phyloP scores from a whole-genome alignment of 2,113 vertebrate species.

The Diadophis punctatus region DNA sequence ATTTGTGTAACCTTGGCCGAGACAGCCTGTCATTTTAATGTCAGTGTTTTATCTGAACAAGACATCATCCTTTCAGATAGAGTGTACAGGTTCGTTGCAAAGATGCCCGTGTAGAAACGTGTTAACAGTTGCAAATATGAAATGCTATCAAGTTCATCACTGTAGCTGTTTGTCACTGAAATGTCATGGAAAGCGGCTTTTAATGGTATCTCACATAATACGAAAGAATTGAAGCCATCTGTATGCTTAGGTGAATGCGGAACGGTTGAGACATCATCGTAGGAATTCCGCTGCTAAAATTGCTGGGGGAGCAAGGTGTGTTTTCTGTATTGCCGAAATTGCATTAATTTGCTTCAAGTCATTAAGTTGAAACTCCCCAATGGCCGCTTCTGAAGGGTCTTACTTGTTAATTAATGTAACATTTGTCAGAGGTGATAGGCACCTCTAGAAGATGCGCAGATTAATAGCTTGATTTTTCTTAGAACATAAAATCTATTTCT shows the following conservation, averaged over 20 bases:
- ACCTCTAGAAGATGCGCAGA: slow-evolving; percentile 20
- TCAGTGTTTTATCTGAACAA: slow-evolving; percentile 88
- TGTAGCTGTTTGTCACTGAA: slow-evolving; percentile 90
- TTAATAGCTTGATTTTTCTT: neutral
- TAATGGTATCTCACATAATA: slow-evolving; percentile 83
- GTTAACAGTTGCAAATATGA: slow-evolving; percentile 88
- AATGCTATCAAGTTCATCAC: slow-evolving; percentile 86
- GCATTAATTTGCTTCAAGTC: slow-evolving; percentile 56
- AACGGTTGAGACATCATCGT: slow-evolving; percentile 59
- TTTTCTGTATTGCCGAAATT: slow-evolving; percentile 44
- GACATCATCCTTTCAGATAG: slow-evolving; percentile 83
- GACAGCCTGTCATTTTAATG: slow-evolving; percentile 91
- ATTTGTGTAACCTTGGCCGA: slow-evolving; percentile 95
- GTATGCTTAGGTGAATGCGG: slow-evolving; percentile 74
- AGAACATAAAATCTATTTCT: neutral
- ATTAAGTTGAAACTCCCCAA: slow-evolving; percentile 32
- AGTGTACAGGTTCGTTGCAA: slow-evolving; percentile 75
- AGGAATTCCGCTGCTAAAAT: slow-evolving; percentile 61
- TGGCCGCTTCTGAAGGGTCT: neutral
- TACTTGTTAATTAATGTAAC: slow-evolving; percentile 30
- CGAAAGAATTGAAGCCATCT: slow-evolving; percentile 84
- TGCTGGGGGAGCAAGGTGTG: slow-evolving; percentile 46
- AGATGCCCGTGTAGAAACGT: slow-evolving; percentile 78
- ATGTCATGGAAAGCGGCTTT: slow-evolving; percentile 86
- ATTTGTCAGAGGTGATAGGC: accelerated